These are phyloP conservation scores for Parnassius glacialis DNA, from an alignment of 2,888 invertebrate genomes.

Conservation along the genomic window DNA sequence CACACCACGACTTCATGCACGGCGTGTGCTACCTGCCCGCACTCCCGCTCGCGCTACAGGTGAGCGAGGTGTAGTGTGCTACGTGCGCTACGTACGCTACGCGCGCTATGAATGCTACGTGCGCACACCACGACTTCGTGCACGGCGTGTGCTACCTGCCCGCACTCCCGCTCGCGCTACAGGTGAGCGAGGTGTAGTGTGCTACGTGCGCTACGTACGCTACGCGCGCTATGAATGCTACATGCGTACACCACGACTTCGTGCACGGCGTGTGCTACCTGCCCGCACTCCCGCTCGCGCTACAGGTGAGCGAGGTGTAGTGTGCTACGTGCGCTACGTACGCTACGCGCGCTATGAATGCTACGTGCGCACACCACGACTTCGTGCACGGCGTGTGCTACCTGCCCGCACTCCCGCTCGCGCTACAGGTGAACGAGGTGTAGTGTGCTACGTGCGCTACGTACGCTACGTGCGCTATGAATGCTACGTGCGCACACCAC, in stretches of 20 bases:
- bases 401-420: conserved; percentile 82
- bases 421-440: conserved; percentile 41
- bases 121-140: conserved; percentile 88
- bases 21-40: no score
- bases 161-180: conserved; percentile 82
- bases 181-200: conserved; percentile 35
- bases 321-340: conserved; percentile 82
- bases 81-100: neutral
- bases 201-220: conserved; percentile 83
- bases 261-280: conserved; percentile 97
- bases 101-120: no score
- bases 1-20: no score
- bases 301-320: conserved; percentile 40
- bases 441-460: neutral
- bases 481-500: conserved; percentile 79
- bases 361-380: conserved; percentile 97
- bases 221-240: conserved; percentile 90
- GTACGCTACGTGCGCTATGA: conserved; percentile 64
- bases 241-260: conserved; percentile 98
- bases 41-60: conserved; percentile 39
- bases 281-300: conserved; percentile 79
- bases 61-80: conserved; percentile 21
- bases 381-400: conserved; percentile 98
- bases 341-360: conserved; percentile 90
- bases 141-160: conserved; percentile 96